A percentile compares a stretch with the other conserved stretches of the same genome.
Conservation (phyloP, 2,113 vertebrate species). For the Epinephelus moara region DNA sequence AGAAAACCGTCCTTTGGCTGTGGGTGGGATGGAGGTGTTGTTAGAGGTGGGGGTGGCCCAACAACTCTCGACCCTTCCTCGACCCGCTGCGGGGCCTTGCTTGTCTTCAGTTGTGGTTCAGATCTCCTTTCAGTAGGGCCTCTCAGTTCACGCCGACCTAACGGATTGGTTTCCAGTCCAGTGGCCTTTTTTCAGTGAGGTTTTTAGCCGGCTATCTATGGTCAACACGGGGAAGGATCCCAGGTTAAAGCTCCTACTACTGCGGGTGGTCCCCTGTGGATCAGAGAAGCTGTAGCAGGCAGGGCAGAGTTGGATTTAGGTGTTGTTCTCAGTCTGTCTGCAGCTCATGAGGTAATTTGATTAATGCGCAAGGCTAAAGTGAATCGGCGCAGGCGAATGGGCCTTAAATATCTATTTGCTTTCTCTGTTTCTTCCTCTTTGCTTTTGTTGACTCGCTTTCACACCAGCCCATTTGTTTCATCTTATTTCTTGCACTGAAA, state of each 20-base stretch:
- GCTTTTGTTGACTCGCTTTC: constrained; percentile 56
- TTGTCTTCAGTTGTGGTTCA: constrained; percentile 65
- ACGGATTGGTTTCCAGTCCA: constrained; percentile 69
- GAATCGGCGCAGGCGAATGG: constrained; percentile 39
- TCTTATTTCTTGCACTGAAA: constrained; percentile 20
- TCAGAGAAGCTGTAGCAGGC: constrained; percentile 44
- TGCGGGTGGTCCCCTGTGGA: constrained; percentile 45
- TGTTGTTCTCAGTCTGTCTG: constrained; percentile 48
- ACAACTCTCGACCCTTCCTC: constrained; percentile 51
- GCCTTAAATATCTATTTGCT: constrained; percentile 57
- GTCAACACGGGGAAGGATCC: constrained; percentile 51
- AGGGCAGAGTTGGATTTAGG: constrained; percentile 50
- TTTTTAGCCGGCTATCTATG: constrained; percentile 61
- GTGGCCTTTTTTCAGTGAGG: constrained; percentile 40
- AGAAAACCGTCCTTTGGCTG: constrained; percentile 47
- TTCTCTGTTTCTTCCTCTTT: constrained; percentile 30
- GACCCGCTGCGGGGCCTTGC: constrained; percentile 41
- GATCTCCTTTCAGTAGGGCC: constrained; percentile 72
- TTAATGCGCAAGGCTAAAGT: constrained; percentile 63
- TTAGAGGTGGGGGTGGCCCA: constrained; percentile 40
- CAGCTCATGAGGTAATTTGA: constrained; percentile 58
- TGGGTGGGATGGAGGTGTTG: constrained; percentile 56
- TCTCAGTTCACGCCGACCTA: constrained; percentile 59
- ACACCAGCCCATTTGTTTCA: constrained; percentile 43
- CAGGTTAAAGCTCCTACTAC: constrained; percentile 36